Conservation (phyloP, 2,797 vertebrate genomes). For the Trematomus bernacchii region DNA sequence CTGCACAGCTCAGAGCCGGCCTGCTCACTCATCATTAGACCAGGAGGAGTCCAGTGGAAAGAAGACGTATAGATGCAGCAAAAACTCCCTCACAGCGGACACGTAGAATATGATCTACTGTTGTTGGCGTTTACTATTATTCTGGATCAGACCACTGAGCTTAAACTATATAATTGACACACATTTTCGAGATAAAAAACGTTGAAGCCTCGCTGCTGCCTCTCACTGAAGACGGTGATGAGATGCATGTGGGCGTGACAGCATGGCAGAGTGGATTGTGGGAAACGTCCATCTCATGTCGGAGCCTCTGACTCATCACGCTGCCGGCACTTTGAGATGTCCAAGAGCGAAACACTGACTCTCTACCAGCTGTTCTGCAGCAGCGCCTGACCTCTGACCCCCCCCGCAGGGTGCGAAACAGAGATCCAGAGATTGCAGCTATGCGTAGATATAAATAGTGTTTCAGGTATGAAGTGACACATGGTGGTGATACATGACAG, state of each 20-base stretch:
- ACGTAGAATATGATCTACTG: not conserved
- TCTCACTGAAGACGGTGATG: not conserved
- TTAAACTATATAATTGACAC: not conserved
- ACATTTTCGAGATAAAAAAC: not conserved
- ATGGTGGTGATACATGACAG: not conserved
- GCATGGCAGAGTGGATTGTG: not conserved
- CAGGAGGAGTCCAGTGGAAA: conserved; percentile 14
- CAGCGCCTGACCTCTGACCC: conserved; percentile 40
- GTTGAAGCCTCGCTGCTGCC: not conserved
- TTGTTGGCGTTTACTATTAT: not conserved
- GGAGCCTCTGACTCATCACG: conserved; percentile 10
- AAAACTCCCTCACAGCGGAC: not conserved
- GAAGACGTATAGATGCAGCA: conserved; percentile 17
- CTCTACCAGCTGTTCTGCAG: conserved; percentile 23
- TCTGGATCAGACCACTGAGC: not conserved
- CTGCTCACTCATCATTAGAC: conserved; percentile 22
- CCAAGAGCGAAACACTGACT: conserved; percentile 3
- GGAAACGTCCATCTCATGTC: conserved; percentile 8
- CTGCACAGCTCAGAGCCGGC: not conserved
- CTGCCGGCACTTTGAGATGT: not conserved
- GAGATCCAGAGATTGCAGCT: conserved; percentile 10
- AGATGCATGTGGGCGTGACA: conserved; percentile 10
- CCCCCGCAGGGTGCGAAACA: conserved; percentile 2
- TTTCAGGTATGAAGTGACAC: not conserved
- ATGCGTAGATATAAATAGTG: not conserved